Evolutionary conservation across 1,140 invertebrate genomes (phyloP), one percentile per base, ranked within the genome.

Genomic region (Dryas iulia): DNA sequence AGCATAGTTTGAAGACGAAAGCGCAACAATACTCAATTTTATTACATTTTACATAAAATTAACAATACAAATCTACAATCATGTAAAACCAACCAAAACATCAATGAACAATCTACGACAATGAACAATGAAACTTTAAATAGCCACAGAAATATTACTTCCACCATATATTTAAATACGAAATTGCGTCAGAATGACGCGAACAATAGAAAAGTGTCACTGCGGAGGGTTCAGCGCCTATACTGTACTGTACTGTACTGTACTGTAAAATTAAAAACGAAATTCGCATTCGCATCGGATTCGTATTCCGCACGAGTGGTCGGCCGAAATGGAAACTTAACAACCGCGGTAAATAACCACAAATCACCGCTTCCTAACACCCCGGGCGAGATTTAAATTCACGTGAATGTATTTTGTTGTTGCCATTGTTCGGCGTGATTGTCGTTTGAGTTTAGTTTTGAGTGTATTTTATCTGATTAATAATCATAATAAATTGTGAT

Each of bases 291-390:
- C 33, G 33, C 33, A 39, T 39, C 14, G 77, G 79, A 87, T 87
- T 84, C 81, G 79, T 69, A 71, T 86, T 84, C 74, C 86, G 86
- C 86, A 89, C 86, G 87, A 82, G 79, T 66, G 81, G 65, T 59
- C 67, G 69, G 31, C 73, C 72, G 79, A 78, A 90, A 90, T 90
- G 86, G 87, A 82, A 89, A 84, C 80, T 84, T 89, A 89, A 90
- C 84, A 83, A 78, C 82, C 84, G 86, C 80, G 79, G 85, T 90
- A 90, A 90, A 90, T 89, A 90, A 86, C 88, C 88, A 88, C 88
- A 90, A 90, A 90, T 90, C 88, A 89, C 83, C 71, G 82, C 73
- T 72, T 84, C 79, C 86, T 88, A 87, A 87, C 86, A 74, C 88
- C 83, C 78, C 72, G 69, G 83, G 82, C 86, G 82, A 84, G 82